Percentiles rank a stretch among this genome's conserved stretches.
These are phyloP conservation scores for Anser brachyrhynchus DNA, from an alignment of 2,113 vertebrate species.

Conservation along the genomic window DNA sequence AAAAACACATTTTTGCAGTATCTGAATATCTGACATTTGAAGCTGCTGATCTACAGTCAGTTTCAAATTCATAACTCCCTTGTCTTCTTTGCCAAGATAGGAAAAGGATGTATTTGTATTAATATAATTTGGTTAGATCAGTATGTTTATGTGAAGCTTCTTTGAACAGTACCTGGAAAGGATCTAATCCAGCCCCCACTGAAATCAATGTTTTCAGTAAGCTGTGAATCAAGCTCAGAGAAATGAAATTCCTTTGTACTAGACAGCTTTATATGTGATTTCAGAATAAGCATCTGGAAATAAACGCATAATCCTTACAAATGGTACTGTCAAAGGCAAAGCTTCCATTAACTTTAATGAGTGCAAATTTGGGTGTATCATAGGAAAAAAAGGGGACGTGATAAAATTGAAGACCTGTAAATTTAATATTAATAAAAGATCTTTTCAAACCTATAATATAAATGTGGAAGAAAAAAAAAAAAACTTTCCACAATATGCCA, in stretches of 20 bases:
- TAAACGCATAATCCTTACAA: neutral
- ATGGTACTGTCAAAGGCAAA: neutral
- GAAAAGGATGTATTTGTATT: neutral
- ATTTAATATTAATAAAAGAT: neutral
- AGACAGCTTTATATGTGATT: neutral
- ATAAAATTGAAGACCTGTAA: neutral
- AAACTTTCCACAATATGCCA: slow-evolving; percentile 1
- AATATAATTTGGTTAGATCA: neutral
- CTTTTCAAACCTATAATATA: neutral
- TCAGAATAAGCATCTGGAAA: neutral
- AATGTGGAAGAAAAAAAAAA: neutral
- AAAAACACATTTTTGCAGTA: neutral
- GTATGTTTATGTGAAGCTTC: neutral
- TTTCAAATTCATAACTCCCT: neutral
- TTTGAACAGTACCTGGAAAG: neutral
- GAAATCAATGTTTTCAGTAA: neutral
- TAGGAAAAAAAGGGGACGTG: neutral
- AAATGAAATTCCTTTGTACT: neutral
- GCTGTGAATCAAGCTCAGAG: neutral
- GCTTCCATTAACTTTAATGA: neutral
- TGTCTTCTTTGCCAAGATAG: neutral
- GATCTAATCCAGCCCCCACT: neutral
- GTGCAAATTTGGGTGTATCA: neutral
- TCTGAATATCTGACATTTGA: neutral
- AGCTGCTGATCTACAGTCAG: neutral